These are phyloP conservation scores for Pseudococcus jackbeardsleyi DNA, from an alignment of 2,888 invertebrate genomes.

Conservation along the genomic window DNA sequence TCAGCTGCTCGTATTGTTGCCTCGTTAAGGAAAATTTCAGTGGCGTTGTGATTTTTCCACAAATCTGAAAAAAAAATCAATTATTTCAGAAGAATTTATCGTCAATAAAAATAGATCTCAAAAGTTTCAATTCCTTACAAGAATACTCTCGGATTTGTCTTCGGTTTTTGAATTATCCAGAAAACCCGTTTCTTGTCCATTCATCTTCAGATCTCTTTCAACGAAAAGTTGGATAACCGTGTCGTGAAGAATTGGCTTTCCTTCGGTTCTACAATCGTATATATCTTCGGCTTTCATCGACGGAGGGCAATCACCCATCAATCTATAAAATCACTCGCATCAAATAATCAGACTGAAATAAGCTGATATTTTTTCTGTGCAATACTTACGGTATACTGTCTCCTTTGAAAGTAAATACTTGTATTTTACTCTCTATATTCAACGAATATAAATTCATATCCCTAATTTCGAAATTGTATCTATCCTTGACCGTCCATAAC, in stretches of 20 bases:
- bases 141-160: constrained; percentile 67
- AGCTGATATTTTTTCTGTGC: neutral
- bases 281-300: constrained; percentile 73
- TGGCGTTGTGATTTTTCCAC: constrained; percentile 85
- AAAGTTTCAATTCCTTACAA: constrained; percentile 64
- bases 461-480: constrained; percentile 80
- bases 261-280: constrained; percentile 81
- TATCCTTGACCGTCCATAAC: constrained; percentile 70
- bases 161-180: constrained; percentile 67
- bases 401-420: constrained; percentile 60
- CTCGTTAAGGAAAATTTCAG: constrained; percentile 88
- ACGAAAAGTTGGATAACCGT: constrained; percentile 84
- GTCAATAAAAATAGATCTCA: neutral
- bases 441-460: constrained; percentile 91
- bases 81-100: neutral
- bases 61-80: constrained; percentile 73
- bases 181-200: constrained; percentile 67
- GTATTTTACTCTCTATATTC: constrained; percentile 71
- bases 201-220: constrained; percentile 70
- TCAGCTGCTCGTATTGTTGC: constrained; percentile 89
- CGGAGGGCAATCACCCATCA: constrained; percentile 37
- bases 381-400: constrained; percentile 51
- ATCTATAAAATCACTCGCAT: neutral
- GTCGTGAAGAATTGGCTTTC: constrained; percentile 90
- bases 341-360: neutral